Conservation (phyloP, 2,797 vertebrate species). For the Pelochelys cantorii region DNA sequence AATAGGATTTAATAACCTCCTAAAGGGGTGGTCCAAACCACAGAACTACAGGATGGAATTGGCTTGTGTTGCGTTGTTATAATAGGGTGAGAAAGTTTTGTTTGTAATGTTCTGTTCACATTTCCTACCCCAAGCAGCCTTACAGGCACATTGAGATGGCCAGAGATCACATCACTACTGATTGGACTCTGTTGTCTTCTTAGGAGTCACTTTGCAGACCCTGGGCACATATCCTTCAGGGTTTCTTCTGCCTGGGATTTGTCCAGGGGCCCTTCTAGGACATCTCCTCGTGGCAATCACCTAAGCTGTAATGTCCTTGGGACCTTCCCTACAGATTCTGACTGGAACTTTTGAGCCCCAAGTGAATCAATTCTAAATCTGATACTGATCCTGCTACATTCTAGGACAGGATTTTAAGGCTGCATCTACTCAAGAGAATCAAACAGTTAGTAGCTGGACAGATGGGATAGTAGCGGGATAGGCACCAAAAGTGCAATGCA, state of each 20-base stretch:
- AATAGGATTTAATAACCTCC: background rate
- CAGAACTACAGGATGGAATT: fast-evolving
- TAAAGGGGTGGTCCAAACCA: conserved; percentile 1
- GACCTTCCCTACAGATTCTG: background rate
- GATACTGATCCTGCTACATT: background rate
- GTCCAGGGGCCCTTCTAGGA: background rate
- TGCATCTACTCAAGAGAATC: background rate
- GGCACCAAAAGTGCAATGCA: no score
- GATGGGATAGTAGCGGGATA: background rate
- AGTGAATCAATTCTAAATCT: background rate
- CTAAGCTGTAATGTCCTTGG: background rate
- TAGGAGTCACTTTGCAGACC: background rate
- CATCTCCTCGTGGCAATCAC: background rate
- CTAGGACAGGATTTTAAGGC: background rate
- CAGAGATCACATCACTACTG: background rate
- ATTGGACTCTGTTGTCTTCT: background rate
- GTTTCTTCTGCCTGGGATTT: background rate
- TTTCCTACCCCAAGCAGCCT: fast-evolving
- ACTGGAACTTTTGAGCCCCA: background rate
- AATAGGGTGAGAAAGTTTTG: fast-evolving
- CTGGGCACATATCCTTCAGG: background rate
- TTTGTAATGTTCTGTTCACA: fast-evolving
- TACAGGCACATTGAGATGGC: fast-evolving
- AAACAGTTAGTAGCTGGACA: background rate
- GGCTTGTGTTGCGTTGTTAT: background rate